Evolutionary conservation across 2,888 invertebrate genomes (phyloP).

Genomic region (Nemotelus nigrinus): DNA sequence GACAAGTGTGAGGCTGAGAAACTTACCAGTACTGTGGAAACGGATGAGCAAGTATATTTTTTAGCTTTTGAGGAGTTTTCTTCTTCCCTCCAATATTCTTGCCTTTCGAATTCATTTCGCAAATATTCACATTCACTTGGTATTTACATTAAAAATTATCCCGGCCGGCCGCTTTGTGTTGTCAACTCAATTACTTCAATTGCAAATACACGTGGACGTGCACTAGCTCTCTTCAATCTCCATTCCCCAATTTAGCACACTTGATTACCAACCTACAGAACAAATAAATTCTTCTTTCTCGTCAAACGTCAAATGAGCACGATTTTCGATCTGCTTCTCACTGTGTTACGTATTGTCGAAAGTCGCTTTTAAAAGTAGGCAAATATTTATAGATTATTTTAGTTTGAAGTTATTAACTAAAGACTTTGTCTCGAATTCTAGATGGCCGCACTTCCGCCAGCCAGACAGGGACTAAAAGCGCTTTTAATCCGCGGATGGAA

Average conservation of each 20-base stretch:
- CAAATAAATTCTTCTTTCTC: not conserved
- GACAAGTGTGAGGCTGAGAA: too few relatives aligned
- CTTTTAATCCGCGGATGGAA: slow-evolving; percentile 67
- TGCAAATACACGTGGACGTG: slow-evolving; percentile 38
- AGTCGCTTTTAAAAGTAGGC: not conserved
- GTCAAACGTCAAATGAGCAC: slow-evolving; percentile 2
- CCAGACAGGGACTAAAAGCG: slow-evolving; percentile 57
- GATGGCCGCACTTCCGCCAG: slow-evolving; percentile 55
- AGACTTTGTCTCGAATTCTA: not conserved
- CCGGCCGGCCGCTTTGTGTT: slow-evolving; percentile 28
- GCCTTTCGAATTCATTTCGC: not conserved
- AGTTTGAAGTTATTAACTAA: not conserved
- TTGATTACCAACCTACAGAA: slow-evolving; percentile 7
- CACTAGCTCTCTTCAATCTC: not conserved
- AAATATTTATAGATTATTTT: not conserved
- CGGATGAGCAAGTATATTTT: slow-evolving; percentile 35
- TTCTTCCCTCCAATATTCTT: slow-evolving; percentile 19
- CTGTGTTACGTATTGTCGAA: slow-evolving; percentile 32
- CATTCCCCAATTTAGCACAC: slow-evolving; percentile 9
- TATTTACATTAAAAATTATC: not conserved
- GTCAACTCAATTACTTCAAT: not conserved
- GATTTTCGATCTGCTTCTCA: not conserved
- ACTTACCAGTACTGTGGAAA: slow-evolving; percentile 43
- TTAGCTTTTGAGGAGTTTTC: slow-evolving; percentile 14
- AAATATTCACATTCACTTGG: not conserved